These are phyloP conservation scores for Apis florea DNA, from an alignment of 1,140 invertebrate genomes.

Conservation along the genomic window DNA sequence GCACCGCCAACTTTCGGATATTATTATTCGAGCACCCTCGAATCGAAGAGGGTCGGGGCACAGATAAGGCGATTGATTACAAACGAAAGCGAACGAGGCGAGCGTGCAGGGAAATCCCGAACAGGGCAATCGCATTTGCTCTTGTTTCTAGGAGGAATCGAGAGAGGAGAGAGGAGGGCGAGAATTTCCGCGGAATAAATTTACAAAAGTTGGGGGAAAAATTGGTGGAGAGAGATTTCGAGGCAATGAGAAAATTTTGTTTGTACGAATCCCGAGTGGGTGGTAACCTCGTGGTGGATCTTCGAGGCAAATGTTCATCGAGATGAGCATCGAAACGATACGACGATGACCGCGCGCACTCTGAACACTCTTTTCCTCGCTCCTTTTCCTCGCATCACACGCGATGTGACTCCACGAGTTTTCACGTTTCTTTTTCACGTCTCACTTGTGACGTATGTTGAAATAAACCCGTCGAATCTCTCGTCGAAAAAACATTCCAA, in stretches of 20 bases:
- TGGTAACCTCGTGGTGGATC: constrained; percentile 4
- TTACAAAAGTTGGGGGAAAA: constrained; percentile 32
- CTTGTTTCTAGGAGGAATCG: too few species aligned
- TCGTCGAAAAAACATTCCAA: neutral
- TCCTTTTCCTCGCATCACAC: neutral
- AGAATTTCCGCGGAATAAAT: constrained; percentile 33
- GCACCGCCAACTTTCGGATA: constrained; percentile 31
- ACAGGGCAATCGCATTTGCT: constrained; percentile 19
- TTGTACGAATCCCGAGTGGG: too few species aligned
- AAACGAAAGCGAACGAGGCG: constrained; percentile 42
- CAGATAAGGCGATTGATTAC: constrained; percentile 49
- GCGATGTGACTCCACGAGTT: neutral
- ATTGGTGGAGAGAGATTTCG: neutral
- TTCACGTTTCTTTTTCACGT: too few species aligned
- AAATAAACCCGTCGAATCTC: neutral
- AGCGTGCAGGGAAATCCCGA: neutral
- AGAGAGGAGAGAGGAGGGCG: too few species aligned
- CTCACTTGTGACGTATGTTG: neutral
- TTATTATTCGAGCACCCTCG: constrained; percentile 45
- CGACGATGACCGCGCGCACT: neutral
- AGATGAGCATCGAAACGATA: neutral
- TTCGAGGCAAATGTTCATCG: neutral
- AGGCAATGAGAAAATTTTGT: neutral
- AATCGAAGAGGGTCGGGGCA: constrained; percentile 17
- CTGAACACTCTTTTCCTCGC: neutral